Base-by-base conservation (phyloP, 2,888 invertebrate species). In the Fabriciana adippe region DNA sequence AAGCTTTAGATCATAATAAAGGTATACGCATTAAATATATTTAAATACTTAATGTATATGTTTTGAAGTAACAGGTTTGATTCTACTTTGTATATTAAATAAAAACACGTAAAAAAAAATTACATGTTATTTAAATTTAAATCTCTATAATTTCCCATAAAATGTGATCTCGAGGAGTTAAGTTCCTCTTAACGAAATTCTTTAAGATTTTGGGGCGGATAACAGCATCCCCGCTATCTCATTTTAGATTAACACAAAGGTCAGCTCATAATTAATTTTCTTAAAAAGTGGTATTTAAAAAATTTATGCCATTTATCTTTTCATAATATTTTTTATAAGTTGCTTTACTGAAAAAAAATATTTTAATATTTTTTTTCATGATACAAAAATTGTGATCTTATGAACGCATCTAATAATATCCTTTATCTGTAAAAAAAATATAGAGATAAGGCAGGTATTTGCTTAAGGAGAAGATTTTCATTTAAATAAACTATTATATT, bases 221-320 rank as follows among this genome's bases (percentile, higher is more conserved):
- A 66, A 66, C 66, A 48, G 60, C 66, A 59, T 66, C 60, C 66
- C 60, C 60, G n/a, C 66, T 66, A 66, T 66, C 66, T 66, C 48
- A 60, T 66, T 66, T 54, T 35, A 66, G 54, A 66, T 66, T 60
- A 54, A 60, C 66, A 66, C 66, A 60, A 66, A 66, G 66, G 60
- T 66, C 60, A 55, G 54, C 18, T 31, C 45, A 26, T 55, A 66
- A 66, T 66, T 66, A 66, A 66, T 66, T 66, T 60, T 35, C 54
- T 48, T 60, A 55, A 54, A 50, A 60, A 54, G 54, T 66, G 48
- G 31, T 55, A 60, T 60, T 55, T 6, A 60, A 66, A 66, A 47
- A 55, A 60, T 60, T 2, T 65, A 45, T 54, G 26, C 35, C 48
- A 31, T 55, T 66, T 60, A 55, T 48, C 21, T 53, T 53, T 26